Percentiles rank a stretch among this genome's conserved stretches.
Conservation (phyloP, 2,113 vertebrate genomes). For the Nannospalax galili region DNA sequence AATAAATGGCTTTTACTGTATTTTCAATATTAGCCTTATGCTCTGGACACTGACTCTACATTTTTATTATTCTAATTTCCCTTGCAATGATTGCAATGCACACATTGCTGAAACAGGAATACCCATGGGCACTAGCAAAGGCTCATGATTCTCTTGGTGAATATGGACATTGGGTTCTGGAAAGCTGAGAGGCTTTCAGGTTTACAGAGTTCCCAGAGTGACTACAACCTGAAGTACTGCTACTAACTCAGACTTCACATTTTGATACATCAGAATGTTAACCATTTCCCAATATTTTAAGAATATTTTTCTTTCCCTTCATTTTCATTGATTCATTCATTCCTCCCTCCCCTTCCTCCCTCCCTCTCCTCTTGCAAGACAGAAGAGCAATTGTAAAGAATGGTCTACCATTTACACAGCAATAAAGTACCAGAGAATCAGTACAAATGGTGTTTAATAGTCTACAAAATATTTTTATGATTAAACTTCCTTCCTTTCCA, state of each 20-base stretch:
- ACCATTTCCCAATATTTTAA: not conserved
- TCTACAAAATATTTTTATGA: conserved; percentile 4
- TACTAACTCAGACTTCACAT: conserved; percentile 3
- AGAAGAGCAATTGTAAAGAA: not conserved
- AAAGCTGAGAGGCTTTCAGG: conserved; percentile 32
- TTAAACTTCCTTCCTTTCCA: not conserved
- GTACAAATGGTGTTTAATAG: not conserved
- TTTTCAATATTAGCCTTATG: not conserved
- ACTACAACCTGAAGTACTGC: conserved; percentile 18
- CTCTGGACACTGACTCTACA: not conserved
- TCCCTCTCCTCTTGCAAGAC: conserved; percentile 7
- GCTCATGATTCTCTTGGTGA: not conserved
- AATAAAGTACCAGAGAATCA: conserved; percentile 32
- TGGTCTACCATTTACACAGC: not conserved
- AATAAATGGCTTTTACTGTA: conserved; percentile 10
- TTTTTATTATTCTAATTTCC: conserved; percentile 36
- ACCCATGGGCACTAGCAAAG: not conserved
- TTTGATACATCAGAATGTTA: conserved; percentile 4
- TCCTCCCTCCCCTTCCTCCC: not conserved
- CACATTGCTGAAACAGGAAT: not conserved
- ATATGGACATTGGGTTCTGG: not conserved
- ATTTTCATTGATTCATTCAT: not conserved
- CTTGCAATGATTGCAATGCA: not conserved
- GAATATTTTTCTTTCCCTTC: too few relatives aligned
- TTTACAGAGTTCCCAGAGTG: conserved; percentile 38